These are phyloP conservation scores for Drosophila cognata DNA, from an alignment of 2,888 invertebrate genomes.

Conservation along the genomic window DNA sequence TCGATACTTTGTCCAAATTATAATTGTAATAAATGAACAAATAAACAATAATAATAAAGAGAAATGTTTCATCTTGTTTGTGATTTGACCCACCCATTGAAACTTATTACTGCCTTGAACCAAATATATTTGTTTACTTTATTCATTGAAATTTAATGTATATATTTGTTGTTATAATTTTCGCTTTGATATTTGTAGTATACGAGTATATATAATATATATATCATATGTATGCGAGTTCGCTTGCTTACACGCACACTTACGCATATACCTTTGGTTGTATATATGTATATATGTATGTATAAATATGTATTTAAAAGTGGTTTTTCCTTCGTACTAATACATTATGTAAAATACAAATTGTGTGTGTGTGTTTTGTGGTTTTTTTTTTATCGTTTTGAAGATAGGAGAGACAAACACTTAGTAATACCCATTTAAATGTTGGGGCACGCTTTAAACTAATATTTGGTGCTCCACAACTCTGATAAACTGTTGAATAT, in stretches of 20 bases:
- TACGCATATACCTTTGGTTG: conserved; percentile 11
- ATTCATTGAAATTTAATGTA: conserved; percentile 50
- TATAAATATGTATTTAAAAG: conserved; percentile 42
- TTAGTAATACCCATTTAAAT: conserved; percentile 8
- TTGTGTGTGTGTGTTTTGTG: conserved; percentile 1
- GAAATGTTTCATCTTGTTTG: no score
- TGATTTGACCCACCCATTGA: not conserved
- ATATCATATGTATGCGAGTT: conserved; percentile 29
- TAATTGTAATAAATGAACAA: not conserved
- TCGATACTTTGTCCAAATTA: not conserved
- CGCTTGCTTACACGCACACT: conserved; percentile 11
- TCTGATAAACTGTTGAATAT: conserved; percentile 9
- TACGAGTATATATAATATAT: conserved; percentile 37
- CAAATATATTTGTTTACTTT: conserved; percentile 51
- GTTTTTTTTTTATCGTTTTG: not conserved
- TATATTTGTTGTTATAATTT: conserved; percentile 52
- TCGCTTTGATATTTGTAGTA: conserved; percentile 50
- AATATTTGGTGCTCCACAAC: conserved; percentile 17
- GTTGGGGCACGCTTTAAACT: conserved; percentile 17
- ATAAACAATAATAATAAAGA: not conserved
- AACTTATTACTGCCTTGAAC: conserved; percentile 10
- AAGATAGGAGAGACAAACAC: conserved; percentile 1
- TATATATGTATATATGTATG: conserved; percentile 14
- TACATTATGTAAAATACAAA: conserved; percentile 37
- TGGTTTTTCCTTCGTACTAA: conserved; percentile 5